phyloP scores from a whole-genome alignment of 2,888 invertebrate genomes.

The Tubiluchus corallicola region DNA sequence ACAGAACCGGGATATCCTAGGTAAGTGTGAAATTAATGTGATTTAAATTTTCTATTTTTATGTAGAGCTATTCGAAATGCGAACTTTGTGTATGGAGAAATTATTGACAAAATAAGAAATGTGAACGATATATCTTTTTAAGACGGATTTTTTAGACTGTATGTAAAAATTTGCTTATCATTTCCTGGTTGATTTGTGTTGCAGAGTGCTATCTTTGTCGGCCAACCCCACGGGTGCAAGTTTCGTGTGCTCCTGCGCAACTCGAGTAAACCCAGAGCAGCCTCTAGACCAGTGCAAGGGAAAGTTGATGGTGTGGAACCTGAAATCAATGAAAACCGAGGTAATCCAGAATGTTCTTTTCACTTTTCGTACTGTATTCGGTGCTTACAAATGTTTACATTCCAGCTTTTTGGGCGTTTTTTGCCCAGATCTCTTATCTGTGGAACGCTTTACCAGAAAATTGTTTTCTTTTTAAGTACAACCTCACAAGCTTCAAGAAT shows the following conservation, averaged over 20 bases:
- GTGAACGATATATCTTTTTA: too few species aligned
- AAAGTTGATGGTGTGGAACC: conserved; percentile 38
- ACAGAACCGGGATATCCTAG: conserved; percentile 22
- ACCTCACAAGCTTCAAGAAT: too few species aligned
- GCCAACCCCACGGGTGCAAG: conserved; percentile 36
- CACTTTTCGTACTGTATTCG: conserved; percentile 5
- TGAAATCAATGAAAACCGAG: conserved; percentile 38
- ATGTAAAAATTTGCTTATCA: too few species aligned
- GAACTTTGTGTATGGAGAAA: background rate
- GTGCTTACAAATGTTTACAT: background rate
- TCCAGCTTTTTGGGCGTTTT: conserved; percentile 4
- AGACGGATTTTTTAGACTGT: too few species aligned
- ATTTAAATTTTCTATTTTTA: conserved; percentile 1
- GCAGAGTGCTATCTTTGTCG: conserved; percentile 33
- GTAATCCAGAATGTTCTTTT: too few species aligned
- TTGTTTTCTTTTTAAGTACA: conserved; percentile 12
- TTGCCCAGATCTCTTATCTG: background rate
- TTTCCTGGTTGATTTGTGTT: conserved; percentile 14
- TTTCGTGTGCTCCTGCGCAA: conserved; percentile 25
- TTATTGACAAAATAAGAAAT: too few species aligned
- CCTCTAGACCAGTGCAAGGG: conserved; percentile 20
- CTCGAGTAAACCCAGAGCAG: conserved; percentile 14
- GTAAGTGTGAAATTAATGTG: conserved; percentile 12
- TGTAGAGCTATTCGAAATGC: background rate
- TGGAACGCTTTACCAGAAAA: too few species aligned